Evolutionary conservation across 2,797 vertebrate genomes (phyloP).

Genomic region (Pseudochaenichthys georgianus): DNA sequence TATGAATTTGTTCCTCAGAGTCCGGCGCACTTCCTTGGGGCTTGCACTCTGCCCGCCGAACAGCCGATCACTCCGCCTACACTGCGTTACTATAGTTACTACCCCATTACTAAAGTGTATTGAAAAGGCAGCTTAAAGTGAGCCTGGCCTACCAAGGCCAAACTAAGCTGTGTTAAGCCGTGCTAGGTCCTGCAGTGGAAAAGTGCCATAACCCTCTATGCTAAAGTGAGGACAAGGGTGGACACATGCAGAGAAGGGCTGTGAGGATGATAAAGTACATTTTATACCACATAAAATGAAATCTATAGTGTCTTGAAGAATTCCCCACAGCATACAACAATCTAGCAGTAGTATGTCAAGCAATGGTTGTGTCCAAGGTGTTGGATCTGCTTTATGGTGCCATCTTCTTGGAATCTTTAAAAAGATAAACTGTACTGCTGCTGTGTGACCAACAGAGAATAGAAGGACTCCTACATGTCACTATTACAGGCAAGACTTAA

Average conservation of each 20-base stretch:
- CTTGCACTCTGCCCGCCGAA: no score
- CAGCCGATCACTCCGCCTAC: no score
- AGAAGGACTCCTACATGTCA: constrained; percentile 14
- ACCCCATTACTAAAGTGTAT: no score
- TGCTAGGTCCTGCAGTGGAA: no score
- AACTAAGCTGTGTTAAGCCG: no score
- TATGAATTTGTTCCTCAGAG: no score
- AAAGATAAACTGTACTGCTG: constrained; percentile 6
- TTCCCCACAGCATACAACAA: background rate
- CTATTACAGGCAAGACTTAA: constrained; percentile 13
- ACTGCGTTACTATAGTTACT: no score
- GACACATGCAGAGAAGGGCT: background rate
- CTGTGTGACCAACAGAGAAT: constrained; percentile 27
- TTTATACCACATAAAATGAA: background rate
- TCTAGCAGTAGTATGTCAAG: background rate
- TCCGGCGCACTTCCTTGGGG: no score
- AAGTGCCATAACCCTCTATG: background rate
- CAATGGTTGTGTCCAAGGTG: background rate
- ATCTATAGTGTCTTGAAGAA: background rate
- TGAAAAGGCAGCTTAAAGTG: no score
- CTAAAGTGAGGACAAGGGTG: constrained; percentile 7
- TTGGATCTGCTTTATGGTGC: background rate
- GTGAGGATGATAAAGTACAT: background rate
- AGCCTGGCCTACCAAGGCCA: no score
- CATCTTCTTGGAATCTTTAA: constrained; percentile 7